phyloP scores from a whole-genome alignment of 2,888 invertebrate genomes.

The Adelphocoris suturalis region DNA sequence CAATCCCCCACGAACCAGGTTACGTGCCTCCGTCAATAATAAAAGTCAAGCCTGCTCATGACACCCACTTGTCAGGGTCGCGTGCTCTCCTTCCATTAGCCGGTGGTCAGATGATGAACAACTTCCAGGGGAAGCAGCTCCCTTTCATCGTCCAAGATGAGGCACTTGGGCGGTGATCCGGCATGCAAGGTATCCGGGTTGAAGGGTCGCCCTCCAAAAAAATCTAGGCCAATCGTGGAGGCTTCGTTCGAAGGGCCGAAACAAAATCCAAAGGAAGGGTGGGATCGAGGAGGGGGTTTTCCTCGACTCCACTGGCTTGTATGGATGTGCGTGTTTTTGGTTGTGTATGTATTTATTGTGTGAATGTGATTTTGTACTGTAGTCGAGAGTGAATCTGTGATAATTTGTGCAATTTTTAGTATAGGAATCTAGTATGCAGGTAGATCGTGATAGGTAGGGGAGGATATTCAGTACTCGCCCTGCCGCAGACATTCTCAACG shows the following conservation, averaged over 20 bases:
- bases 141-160: constrained; percentile 21
- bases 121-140: constrained; percentile 50
- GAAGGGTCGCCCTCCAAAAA: neutral
- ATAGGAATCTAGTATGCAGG: too few relatives aligned
- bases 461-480: too few relatives aligned
- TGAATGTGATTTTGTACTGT: too few relatives aligned
- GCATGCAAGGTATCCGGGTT: neutral
- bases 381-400: too few relatives aligned
- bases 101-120: constrained; percentile 45
- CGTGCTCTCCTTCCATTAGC: constrained; percentile 40
- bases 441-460: too few relatives aligned
- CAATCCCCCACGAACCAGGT: neutral
- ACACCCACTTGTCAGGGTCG: constrained; percentile 54
- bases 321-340: too few relatives aligned
- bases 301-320: too few relatives aligned
- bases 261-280: neutral
- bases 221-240: neutral
- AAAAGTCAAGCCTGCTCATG: constrained; percentile 28
- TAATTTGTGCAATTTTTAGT: too few relatives aligned
- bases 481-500: too few relatives aligned
- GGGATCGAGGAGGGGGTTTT: neutral
- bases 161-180: neutral
- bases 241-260: too few relatives aligned
- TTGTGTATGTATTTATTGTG: too few relatives aligned
- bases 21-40: constrained; percentile 7